These are phyloP conservation scores for Thaumatotibia leucotreta DNA, from an alignment of 1,140 invertebrate species.

Conservation along the genomic window DNA sequence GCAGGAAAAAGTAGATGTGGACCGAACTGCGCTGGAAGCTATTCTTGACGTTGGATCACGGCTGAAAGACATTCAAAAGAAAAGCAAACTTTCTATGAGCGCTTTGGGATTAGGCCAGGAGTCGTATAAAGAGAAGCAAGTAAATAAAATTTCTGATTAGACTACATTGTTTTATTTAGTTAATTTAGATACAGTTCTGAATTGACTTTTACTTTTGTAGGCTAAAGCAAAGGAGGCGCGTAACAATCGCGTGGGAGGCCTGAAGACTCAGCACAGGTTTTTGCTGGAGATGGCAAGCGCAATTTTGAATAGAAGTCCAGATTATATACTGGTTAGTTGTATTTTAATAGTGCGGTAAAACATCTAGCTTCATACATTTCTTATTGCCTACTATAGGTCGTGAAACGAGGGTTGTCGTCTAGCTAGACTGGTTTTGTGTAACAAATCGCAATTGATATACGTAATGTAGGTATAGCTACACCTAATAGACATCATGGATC, in stretches of 20 bases:
- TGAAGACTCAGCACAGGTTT: constrained; percentile 79
- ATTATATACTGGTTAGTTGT: constrained; percentile 76
- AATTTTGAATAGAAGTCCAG: constrained; percentile 75
- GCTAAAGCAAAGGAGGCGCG: constrained; percentile 75
- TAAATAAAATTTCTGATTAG: constrained; percentile 41
- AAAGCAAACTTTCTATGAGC: constrained; percentile 61
- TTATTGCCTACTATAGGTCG: too few species aligned
- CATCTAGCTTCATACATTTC: too few species aligned
- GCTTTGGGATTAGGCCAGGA: constrained; percentile 56
- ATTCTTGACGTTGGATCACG: constrained; percentile 62
- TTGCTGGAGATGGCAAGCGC: constrained; percentile 80
- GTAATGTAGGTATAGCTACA: too few species aligned
- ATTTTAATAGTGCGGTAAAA: too few species aligned
- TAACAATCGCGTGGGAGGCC: constrained; percentile 61
- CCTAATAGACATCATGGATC: too few species aligned
- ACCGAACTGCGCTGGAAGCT: constrained; percentile 61
- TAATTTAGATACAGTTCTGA: constrained; percentile 11
- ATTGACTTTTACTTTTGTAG: constrained; percentile 47
- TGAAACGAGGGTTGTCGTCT: too few species aligned
- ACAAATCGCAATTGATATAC: too few species aligned
- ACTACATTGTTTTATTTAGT: constrained; percentile 23
- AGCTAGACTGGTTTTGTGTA: too few species aligned
- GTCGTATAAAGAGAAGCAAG: constrained; percentile 71
- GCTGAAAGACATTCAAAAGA: constrained; percentile 57
- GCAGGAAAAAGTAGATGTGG: constrained; percentile 35